A percentile compares a stretch with the other conserved stretches of the same genome.
Evolutionary conservation across 2,113 vertebrate species (phyloP).

Genomic region (Naja naja): DNA sequence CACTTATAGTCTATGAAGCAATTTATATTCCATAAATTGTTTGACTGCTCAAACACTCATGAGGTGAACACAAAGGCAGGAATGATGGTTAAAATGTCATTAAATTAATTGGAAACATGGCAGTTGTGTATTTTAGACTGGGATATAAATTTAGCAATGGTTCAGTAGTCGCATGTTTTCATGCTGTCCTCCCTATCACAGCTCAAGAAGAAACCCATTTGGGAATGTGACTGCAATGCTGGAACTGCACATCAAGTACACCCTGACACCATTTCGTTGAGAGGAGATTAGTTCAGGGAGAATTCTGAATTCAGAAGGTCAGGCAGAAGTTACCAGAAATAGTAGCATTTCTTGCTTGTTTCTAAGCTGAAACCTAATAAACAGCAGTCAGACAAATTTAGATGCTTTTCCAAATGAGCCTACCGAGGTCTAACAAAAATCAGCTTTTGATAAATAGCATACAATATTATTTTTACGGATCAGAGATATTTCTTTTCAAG

Average conservation of each 20-base stretch:
- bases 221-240: background rate
- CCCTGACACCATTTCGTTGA: background rate
- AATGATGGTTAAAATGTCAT: background rate
- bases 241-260: background rate
- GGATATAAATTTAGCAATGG: background rate
- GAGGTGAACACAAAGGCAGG: background rate
- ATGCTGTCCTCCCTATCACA: background rate
- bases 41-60: background rate
- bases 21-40: background rate
- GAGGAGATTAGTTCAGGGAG: background rate
- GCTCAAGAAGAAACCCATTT: background rate
- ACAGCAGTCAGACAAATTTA: background rate
- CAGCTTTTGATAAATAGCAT: background rate
- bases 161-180: background rate
- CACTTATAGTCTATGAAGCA: background rate
- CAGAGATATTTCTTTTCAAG: background rate
- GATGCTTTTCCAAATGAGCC: constrained; percentile 18
- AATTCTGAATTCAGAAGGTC: constrained; percentile 15
- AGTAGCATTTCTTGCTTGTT: constrained; percentile 8
- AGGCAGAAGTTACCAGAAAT: constrained; percentile 16
- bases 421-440: constrained; percentile 14
- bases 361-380: constrained; percentile 24
- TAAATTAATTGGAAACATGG: constrained; percentile 14
- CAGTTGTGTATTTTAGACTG: background rate
- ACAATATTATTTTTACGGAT: constrained; percentile 1